These are phyloP conservation scores for Pachydiplax longipennis DNA, from an alignment of 2,888 invertebrate species.

Conservation along the genomic window DNA sequence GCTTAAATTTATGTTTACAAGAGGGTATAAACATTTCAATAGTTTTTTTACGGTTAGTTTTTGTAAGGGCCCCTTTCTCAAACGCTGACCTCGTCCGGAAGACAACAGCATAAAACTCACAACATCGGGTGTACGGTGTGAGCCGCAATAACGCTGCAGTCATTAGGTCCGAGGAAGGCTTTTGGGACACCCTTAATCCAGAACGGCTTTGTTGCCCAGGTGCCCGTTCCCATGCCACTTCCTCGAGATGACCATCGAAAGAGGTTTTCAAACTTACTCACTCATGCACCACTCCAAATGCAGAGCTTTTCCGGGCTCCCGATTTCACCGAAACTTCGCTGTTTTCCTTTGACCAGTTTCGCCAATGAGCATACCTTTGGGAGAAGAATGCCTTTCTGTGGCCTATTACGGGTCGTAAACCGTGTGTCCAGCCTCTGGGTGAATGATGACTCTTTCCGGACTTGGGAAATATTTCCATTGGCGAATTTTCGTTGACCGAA, in stretches of 20 bases:
- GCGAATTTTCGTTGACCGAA: neutral
- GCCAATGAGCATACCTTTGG: neutral
- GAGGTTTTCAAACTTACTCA: neutral
- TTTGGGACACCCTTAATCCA: neutral
- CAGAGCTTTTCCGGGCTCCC: no score
- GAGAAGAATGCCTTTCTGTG: neutral
- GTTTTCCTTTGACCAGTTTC: neutral
- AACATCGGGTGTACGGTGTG: neutral
- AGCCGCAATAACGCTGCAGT: neutral
- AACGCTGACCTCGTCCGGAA: neutral
- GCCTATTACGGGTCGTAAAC: neutral
- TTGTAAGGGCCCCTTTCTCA: neutral
- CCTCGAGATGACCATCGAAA: neutral
- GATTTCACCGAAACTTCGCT: neutral
- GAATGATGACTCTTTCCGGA: neutral
- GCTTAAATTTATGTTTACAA: conserved; percentile 38
- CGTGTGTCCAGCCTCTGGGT: neutral
- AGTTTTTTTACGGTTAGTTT: neutral
- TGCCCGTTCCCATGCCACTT: neutral
- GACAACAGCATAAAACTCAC: neutral
- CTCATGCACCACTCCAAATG: neutral
- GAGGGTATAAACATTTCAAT: conserved; percentile 38
- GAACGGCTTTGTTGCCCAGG: neutral
- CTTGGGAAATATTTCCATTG: neutral
- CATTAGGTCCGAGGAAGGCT: neutral